Percentiles rank a stretch among this genome's conserved stretches.
These are phyloP conservation scores for Zaprionus africanus DNA, from an alignment of 1,140 invertebrate species.

Conservation along the genomic window DNA sequence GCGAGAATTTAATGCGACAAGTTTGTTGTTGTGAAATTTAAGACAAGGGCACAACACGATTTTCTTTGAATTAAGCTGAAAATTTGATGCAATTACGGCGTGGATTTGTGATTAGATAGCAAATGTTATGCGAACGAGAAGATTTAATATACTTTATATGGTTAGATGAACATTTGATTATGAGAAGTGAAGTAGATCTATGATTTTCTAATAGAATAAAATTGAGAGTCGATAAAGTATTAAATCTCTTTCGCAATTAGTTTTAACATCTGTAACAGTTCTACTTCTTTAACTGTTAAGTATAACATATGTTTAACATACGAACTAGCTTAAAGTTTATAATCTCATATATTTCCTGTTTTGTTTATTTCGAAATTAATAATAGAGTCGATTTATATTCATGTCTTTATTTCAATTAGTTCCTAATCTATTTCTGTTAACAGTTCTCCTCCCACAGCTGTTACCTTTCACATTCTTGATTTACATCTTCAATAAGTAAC, in stretches of 20 bases:
- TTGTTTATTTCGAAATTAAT: too few relatives aligned
- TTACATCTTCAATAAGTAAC: too few relatives aligned
- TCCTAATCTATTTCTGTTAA: not conserved
- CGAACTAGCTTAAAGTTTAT: too few relatives aligned
- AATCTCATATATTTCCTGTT: too few relatives aligned
- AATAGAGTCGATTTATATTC: too few relatives aligned
- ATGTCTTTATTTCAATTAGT: too few relatives aligned
- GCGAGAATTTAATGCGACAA: constrained; percentile 41
- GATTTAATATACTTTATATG: not conserved
- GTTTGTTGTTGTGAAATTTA: constrained; percentile 8
- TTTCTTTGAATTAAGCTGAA: constrained; percentile 14
- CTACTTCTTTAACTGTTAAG: too few relatives aligned
- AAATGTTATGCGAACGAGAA: not conserved
- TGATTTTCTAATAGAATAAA: too few relatives aligned
- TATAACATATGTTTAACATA: too few relatives aligned
- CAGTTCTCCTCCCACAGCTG: not conserved
- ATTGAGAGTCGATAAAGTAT: not conserved
- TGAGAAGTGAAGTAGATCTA: not conserved
- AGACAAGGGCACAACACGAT: constrained; percentile 12
- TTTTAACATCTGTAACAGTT: too few relatives aligned
- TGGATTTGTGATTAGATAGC: not conserved
- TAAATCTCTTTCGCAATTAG: too few relatives aligned
- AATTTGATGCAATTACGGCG: constrained; percentile 4
- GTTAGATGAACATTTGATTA: not conserved
- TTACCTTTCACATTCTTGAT: not conserved